phyloP scores from a whole-genome alignment of 2,797 vertebrate species.

The Chelmon rostratus region DNA sequence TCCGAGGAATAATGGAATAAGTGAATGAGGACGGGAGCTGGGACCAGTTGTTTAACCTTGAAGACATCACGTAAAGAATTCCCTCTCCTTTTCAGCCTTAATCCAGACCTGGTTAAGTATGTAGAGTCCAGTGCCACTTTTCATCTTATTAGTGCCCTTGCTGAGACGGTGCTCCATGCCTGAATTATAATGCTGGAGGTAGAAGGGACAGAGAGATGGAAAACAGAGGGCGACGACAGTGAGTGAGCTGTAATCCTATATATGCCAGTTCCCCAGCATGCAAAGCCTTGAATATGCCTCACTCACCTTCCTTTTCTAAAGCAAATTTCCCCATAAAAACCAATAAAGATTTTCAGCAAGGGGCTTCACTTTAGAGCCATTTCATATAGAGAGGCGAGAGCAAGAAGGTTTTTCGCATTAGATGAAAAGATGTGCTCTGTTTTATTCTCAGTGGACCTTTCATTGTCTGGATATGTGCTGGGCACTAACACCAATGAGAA shows the following conservation, averaged over 20 bases:
- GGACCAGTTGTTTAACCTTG: constrained; percentile 84
- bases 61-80: constrained; percentile 77
- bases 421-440: constrained; percentile 46
- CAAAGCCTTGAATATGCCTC: constrained; percentile 53
- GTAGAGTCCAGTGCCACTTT: constrained; percentile 77
- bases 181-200: constrained; percentile 79
- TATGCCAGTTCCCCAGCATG: constrained; percentile 43
- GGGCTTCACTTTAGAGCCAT: constrained; percentile 41
- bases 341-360: constrained; percentile 46
- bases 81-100: constrained; percentile 62
- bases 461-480: constrained; percentile 46
- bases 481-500: constrained; percentile 26
- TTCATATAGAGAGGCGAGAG: constrained; percentile 32
- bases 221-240: constrained; percentile 51
- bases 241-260: constrained; percentile 71
- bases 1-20: constrained; percentile 76
- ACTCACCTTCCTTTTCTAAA: constrained; percentile 29
- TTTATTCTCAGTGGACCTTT: constrained; percentile 33
- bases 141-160: constrained; percentile 82
- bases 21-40: constrained; percentile 65
- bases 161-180: constrained; percentile 62
- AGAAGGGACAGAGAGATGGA: constrained; percentile 51
- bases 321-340: constrained; percentile 36
- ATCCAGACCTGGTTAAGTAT: constrained; percentile 73
- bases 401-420: constrained; percentile 35